A percentile compares a stretch with the other conserved stretches of the same genome.
phyloP scores from a whole-genome alignment of 2,113 vertebrate species.

The Arizona elegans region DNA sequence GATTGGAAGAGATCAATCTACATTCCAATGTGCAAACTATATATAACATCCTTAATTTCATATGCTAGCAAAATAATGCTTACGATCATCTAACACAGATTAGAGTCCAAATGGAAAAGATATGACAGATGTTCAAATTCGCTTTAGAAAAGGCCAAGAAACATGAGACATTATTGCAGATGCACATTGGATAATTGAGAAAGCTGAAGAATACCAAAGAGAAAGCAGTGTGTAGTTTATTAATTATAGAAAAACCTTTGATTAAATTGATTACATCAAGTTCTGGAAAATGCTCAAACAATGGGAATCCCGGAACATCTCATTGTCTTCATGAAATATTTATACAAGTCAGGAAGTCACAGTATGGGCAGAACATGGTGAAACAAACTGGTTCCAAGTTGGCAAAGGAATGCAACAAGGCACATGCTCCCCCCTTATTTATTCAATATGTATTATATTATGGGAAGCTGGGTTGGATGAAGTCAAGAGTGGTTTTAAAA shows the following conservation, averaged over 20 bases:
- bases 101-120: neutral
- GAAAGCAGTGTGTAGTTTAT: neutral
- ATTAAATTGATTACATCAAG: neutral
- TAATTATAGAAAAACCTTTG: neutral
- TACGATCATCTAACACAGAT: neutral
- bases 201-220: neutral
- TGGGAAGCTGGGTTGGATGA: neutral
- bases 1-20: neutral
- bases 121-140: neutral
- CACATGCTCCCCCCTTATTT: neutral
- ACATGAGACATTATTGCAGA: neutral
- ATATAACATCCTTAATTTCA: neutral
- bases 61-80: neutral
- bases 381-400: neutral
- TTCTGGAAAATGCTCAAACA: neutral
- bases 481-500: neutral
- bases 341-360: neutral
- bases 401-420: neutral
- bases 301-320: neutral
- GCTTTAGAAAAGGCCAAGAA: neutral
- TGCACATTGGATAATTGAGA: neutral
- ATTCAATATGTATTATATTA: neutral
- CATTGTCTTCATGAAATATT: neutral
- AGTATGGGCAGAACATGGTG: neutral
- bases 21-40: neutral